Conservation (phyloP, 1,140 invertebrate species). For the Conus betulinus region DNA sequence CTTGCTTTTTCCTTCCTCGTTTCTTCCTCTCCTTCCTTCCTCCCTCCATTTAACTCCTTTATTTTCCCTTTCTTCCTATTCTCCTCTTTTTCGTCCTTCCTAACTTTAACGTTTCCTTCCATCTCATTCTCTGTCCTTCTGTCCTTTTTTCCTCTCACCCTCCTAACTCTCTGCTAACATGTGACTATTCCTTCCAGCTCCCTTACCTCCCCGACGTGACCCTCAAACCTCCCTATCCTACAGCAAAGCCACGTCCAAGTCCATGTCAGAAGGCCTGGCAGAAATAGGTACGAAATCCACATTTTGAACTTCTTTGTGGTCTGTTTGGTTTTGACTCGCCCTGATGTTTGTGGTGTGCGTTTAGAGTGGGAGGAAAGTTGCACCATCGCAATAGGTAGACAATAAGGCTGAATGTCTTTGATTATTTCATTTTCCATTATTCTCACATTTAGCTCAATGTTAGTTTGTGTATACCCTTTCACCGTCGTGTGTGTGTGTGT, state of each 20-base stretch:
- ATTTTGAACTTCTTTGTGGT: too few species aligned
- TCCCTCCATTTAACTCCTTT: neutral
- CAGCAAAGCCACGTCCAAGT: slow-evolving; percentile 77
- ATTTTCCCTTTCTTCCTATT: neutral
- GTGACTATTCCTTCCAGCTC: slow-evolving; percentile 50
- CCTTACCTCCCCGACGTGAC: slow-evolving; percentile 80
- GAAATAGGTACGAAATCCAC: slow-evolving; percentile 61
- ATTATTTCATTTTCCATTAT: too few species aligned
- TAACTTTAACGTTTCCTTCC: neutral
- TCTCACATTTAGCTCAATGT: too few species aligned
- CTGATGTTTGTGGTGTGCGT: too few species aligned
- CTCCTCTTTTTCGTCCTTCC: neutral
- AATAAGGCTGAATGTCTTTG: too few species aligned
- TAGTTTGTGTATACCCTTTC: too few species aligned
- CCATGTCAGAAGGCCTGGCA: slow-evolving; percentile 68
- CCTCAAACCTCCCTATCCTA: slow-evolving; percentile 96
- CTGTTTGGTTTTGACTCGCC: too few species aligned
- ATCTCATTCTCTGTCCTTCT: neutral
- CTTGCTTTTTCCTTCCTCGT: too few species aligned
- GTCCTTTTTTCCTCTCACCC: neutral
- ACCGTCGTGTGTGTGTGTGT: too few species aligned
- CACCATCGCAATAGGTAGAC: too few species aligned
- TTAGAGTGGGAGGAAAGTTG: too few species aligned
- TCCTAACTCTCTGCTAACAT: neutral
- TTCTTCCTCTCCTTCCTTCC: too few species aligned